These are phyloP conservation scores for Coleophora deauratella DNA, from an alignment of 2,888 invertebrate genomes.

Conservation along the genomic window DNA sequence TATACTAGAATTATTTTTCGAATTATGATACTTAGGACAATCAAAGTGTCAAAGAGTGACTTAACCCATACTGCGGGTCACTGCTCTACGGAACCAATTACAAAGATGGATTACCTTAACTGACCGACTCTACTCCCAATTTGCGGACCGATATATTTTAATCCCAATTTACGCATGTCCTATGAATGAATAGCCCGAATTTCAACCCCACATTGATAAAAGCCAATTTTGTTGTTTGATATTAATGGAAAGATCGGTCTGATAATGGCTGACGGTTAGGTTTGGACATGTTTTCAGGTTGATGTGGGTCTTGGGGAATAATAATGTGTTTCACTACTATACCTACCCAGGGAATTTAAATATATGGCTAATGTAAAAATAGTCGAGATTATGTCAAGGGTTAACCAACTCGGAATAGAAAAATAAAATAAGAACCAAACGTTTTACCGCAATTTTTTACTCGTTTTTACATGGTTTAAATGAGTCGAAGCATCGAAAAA, in stretches of 20 bases:
- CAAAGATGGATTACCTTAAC: conserved; percentile 58
- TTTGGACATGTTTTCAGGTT: conserved; percentile 14
- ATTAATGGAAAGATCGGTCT: not conserved
- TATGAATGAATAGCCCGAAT: conserved; percentile 39
- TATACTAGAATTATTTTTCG: no score
- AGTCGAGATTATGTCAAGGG: no score
- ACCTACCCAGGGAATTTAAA: no score
- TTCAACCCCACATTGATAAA: conserved; percentile 29
- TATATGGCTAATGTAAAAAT: no score
- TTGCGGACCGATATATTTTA: conserved; percentile 62
- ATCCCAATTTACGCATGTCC: conserved; percentile 55
- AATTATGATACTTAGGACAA: not conserved
- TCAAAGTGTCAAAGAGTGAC: conserved; percentile 33
- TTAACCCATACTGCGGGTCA: conserved; percentile 18
- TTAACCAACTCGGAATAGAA: no score
- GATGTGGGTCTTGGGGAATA: conserved; percentile 1
- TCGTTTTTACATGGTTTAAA: no score
- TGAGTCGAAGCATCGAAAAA: no score
- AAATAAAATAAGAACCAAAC: no score
- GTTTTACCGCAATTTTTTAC: no score
- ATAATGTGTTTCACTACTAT: no score
- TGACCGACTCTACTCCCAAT: conserved; percentile 52
- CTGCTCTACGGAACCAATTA: conserved; percentile 53
- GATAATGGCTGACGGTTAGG: conserved; percentile 9
- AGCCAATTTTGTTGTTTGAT: conserved; percentile 24